These are phyloP conservation scores for Catamblyrhynchus diadema DNA, from an alignment of 2,797 vertebrate species.

Conservation along the genomic window DNA sequence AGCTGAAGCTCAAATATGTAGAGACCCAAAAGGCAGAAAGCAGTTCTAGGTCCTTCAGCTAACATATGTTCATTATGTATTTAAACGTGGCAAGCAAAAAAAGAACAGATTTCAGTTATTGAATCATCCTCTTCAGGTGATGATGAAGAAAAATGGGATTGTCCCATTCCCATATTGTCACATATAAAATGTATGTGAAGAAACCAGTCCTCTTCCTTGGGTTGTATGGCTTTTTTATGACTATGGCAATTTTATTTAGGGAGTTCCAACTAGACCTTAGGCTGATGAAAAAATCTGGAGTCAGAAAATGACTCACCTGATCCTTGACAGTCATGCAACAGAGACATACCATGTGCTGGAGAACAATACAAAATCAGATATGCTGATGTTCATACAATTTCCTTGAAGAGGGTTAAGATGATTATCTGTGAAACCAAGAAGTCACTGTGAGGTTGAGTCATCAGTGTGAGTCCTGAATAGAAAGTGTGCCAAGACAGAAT, in stretches of 20 bases:
- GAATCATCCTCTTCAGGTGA: background rate
- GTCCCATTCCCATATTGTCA: background rate
- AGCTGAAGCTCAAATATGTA: background rate
- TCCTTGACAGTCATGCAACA: background rate
- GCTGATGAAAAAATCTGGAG: background rate
- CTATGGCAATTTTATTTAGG: background rate
- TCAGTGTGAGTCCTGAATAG: background rate
- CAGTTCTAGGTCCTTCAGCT: background rate
- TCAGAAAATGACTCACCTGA: background rate
- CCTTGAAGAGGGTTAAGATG: conserved; percentile 9
- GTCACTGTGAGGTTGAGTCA: conserved; percentile 6
- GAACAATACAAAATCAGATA: background rate
- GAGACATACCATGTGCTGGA: background rate
- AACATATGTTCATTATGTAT: background rate
- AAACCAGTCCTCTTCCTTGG: background rate
- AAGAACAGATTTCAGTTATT: background rate
- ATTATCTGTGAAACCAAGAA: conserved; percentile 4
- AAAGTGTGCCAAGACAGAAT: background rate
- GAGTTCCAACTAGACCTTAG: background rate
- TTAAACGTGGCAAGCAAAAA: background rate
- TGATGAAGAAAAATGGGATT: background rate
- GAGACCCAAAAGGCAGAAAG: background rate
- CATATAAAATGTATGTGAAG: background rate
- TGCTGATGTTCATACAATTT: background rate
- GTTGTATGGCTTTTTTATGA: background rate